Base-by-base conservation (phyloP, 1,140 invertebrate genomes). In the Kradibia gibbosae region DNA sequence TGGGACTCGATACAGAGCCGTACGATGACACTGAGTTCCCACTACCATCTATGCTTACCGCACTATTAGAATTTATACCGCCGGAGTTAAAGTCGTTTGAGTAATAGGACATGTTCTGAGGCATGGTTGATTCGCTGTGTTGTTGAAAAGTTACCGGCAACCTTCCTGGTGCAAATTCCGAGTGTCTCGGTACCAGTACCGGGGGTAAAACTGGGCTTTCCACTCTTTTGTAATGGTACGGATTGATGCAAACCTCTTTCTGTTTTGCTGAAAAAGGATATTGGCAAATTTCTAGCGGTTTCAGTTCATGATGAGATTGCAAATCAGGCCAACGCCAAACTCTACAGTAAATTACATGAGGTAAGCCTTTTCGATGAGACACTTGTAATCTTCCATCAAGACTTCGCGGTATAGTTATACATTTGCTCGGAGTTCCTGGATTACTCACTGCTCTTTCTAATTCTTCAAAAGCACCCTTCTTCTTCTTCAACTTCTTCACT, bases 321-420 rank as follows among this genome's bases (percentile, higher is more conserved):
- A 99, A 92, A 92, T 99, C 98, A 0, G 98, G 98, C 98, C 98
- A 99, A 81, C 98, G 93, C 98, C 98, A 99, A 0, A 99, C 98
- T 71, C 98, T 93, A 88, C 98, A 99, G 89, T 99, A 99, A 85
- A 99, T 99, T 4, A 99, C 98, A 92, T 99, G 98, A 1, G 98
- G 98, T 53, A 99, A 91, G 3, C 97, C 98, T 91, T 99, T 99
- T 39, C 97, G 93, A 91, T 99, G 98, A 1, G 97, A 98, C 22
- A 99, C 97, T 93, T 98, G 97, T 74, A 99, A 92, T 83, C 98
- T 92, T 0, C 98, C 98, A 91, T 99, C 98, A 20, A 99, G 93
- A 86, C 97, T 99, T 83, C 98, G 92, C 7, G 98, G 98, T 88
- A 99, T 99, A 1, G 98, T 99, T 10, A 99, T 98, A 93, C 99